phyloP scores from a whole-genome alignment of 2,888 invertebrate genomes.

The Diplolepis rosae region DNA sequence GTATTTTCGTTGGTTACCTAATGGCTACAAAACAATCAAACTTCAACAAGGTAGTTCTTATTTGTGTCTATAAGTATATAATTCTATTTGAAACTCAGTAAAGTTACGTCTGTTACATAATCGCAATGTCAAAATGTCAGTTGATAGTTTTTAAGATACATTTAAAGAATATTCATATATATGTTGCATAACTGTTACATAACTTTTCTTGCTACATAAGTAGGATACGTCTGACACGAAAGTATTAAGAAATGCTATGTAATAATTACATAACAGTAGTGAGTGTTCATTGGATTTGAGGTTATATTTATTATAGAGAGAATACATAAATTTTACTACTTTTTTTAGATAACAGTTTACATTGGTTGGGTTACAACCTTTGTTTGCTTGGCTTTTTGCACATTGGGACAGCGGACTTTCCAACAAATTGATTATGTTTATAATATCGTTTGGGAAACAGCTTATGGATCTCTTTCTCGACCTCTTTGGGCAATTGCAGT shows the following conservation, averaged over 20 bases:
- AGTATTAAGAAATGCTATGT: too few relatives aligned
- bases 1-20: conserved; percentile 68
- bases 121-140: too few relatives aligned
- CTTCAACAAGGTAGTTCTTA: background rate
- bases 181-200: background rate
- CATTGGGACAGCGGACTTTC: conserved; percentile 53
- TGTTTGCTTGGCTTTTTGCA: conserved; percentile 48
- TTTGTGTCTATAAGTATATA: too few relatives aligned
- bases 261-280: too few relatives aligned
- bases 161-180: background rate
- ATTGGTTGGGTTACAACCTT: conserved; percentile 49
- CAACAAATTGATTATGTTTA: conserved; percentile 64
- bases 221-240: too few relatives aligned
- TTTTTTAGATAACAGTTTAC: conserved; percentile 51
- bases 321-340: conserved; percentile 14
- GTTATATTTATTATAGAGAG: background rate
- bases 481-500: conserved; percentile 74
- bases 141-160: too few relatives aligned
- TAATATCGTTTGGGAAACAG: conserved; percentile 64
- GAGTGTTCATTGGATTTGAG: too few relatives aligned
- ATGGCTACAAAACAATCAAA: background rate
- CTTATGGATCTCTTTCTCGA: conserved; percentile 72
- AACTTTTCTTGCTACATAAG: too few relatives aligned
- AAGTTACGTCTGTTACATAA: too few relatives aligned
- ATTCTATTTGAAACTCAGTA: too few relatives aligned